Evolutionary conservation across 2,888 invertebrate genomes (phyloP).

Genomic region (Dryobota labecula): DNA sequence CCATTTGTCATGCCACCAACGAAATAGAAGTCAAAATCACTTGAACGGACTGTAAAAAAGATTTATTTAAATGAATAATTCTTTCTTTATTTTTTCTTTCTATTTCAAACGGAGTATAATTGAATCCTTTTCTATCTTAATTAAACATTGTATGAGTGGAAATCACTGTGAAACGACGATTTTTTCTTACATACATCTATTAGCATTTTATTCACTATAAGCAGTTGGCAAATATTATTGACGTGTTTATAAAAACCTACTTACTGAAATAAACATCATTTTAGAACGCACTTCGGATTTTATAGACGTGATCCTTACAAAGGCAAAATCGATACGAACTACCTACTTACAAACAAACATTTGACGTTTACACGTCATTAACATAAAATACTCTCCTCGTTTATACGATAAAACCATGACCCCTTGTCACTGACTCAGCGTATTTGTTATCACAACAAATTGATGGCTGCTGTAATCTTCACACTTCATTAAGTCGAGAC

Average conservation of each 20-base stretch:
- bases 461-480: slow-evolving; percentile 22
- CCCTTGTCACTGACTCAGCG: neutral
- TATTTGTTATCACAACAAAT: slow-evolving; percentile 7
- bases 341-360: neutral
- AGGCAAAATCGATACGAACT: neutral
- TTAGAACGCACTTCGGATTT: no score
- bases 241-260: neutral
- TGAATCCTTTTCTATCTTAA: no score
- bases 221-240: neutral
- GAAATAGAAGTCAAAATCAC: no score
- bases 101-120: no score
- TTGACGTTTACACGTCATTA: slow-evolving; percentile 9
- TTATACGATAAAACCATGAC: neutral
- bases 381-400: neutral
- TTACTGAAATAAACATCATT: neutral
- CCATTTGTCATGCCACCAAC: no score
- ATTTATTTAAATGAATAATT: no score
- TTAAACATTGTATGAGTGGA: neutral
- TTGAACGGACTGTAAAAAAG: no score
- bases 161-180: neutral
- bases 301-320: neutral
- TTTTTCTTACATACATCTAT: no score
- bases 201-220: no score
- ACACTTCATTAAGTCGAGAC: slow-evolving; percentile 28
- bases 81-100: no score